These are phyloP conservation scores for Lytechinus variegatus DNA, from an alignment of 35 echinoderm and acorn worm genomes.

Conservation along the genomic window DNA sequence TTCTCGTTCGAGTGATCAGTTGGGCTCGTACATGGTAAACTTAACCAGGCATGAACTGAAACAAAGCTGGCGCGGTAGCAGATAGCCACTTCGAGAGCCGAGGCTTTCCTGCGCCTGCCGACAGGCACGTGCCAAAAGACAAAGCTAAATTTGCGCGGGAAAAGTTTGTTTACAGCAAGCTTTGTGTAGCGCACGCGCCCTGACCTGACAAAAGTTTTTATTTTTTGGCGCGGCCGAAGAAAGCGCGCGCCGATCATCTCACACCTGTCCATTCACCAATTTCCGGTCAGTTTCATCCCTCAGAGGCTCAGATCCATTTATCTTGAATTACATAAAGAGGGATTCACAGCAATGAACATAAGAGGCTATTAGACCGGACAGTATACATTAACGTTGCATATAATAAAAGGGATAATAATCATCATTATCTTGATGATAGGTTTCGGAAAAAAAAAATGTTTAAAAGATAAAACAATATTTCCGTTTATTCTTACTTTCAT, in stretches of 20 bases:
- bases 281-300: background rate
- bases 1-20: background rate
- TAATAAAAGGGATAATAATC: no score
- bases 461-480: no score
- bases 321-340: no score
- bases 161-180: background rate
- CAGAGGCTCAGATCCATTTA: no score
- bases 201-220: background rate
- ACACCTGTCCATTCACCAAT: background rate
- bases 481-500: no score
- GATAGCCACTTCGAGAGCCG: background rate
- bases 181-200: background rate
- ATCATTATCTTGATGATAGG: no score
- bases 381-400: no score
- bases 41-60: no score
- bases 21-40: no score
- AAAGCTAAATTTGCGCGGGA: background rate
- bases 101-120: background rate
- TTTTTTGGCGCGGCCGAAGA: background rate
- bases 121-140: background rate
- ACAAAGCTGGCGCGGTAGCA: background rate
- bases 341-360: no score
- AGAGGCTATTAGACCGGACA: no score
- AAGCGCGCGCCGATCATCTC: background rate
- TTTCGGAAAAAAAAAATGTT: no score